Evolutionary conservation across 2,888 invertebrate species (phyloP), one percentile per base, ranked within the genome.

Genomic region (Chalcosyrphus nemorum): DNA sequence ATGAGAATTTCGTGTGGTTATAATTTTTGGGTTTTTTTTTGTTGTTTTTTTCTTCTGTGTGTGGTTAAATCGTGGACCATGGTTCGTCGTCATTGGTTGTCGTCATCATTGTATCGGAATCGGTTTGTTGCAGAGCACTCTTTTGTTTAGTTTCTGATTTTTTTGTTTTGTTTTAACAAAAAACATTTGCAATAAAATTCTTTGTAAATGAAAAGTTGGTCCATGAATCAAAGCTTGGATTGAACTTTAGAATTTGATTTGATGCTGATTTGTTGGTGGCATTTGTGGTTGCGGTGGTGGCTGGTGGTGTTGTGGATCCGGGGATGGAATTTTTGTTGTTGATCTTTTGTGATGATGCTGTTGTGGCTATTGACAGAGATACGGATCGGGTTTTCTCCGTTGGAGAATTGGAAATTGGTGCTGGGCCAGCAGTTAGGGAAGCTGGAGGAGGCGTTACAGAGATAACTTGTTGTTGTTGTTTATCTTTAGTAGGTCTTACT

Each of bases 141-240:
- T 24, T 4, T n/a, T n/a, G n/a, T n/a, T n/a, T n/a, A n/a, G n/a
- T n/a, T n/a, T n/a, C n/a, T n/a, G n/a, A n/a, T n/a, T n/a, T n/a
- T n/a, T n/a, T n/a, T n/a, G n/a, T n/a, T n/a, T n/a, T n/a, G n/a
- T n/a, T n/a, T 88, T 89, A 91, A 89, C 91, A 91, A 88, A 91
- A 91, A 41, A 91, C 90, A 87, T 91, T 91, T 86, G 91, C 89
- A 87, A 91, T 91, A 85, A 90, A 90, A 88, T 91, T 91, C 87
- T 91, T 91, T 78, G 91, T 90, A 88, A 91, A 91, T 86, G 91
- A 90, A 86, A 91, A 91, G 89, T 91, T 91, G 84, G 89, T 90
- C 91, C 91, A 91, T 86, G 91, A 91, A 89, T 90, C 90, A 57
- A 91, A 90, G 88, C 88, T 90, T 87, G 91, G 91, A 87, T 89